Evolutionary conservation across 2,113 vertebrate genomes (phyloP).

Genomic region (Chaetops frenatus): DNA sequence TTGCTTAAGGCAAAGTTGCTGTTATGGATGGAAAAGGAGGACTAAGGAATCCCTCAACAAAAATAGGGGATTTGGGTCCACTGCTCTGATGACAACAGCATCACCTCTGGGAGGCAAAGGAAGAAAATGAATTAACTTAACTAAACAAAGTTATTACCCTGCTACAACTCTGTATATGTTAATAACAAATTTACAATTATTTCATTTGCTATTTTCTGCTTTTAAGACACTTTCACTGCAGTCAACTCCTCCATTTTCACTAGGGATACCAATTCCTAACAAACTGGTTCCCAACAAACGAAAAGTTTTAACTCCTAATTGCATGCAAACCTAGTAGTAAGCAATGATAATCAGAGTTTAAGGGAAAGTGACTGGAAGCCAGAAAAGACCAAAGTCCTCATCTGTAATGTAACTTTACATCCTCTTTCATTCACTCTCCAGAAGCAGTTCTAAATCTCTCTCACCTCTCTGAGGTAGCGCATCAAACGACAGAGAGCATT

Average conservation of each 20-base stretch:
- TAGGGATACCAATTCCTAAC: not conserved
- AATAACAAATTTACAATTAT: not conserved
- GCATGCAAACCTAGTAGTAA: not conserved
- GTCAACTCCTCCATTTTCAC: not conserved
- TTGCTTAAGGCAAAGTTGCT: not conserved
- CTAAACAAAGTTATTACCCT: not conserved
- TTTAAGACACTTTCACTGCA: not conserved
- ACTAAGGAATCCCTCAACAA: not conserved
- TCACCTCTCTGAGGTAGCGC: slow-evolving; percentile 82
- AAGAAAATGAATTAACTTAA: not conserved
- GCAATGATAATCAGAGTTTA: not conserved
- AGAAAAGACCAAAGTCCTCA: not conserved
- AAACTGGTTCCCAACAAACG: not conserved
- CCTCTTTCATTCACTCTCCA: not conserved
- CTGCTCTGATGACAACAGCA: not conserved
- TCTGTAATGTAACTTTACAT: not conserved
- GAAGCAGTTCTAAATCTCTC: not conserved
- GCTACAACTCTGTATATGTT: not conserved
- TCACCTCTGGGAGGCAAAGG: not conserved
- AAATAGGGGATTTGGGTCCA: not conserved
- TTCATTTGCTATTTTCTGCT: not conserved
- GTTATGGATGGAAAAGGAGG: not conserved
- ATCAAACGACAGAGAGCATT: slow-evolving; percentile 81
- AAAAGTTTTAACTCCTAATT: not conserved
- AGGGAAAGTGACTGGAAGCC: not conserved